These are phyloP conservation scores for Pseudococcus jackbeardsleyi DNA, from an alignment of 2,888 invertebrate species.

Conservation along the genomic window DNA sequence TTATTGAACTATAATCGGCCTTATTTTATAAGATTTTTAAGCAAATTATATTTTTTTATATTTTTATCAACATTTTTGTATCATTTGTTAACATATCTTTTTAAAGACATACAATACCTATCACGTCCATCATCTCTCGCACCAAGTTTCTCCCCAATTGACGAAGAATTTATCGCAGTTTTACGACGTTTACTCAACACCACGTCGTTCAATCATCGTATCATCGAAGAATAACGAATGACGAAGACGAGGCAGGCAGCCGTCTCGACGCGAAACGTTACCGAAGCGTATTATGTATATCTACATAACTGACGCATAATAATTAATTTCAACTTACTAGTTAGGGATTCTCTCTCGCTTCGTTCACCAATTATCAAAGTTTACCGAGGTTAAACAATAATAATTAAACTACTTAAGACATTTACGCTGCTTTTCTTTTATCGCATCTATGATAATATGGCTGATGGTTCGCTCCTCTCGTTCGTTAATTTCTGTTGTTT, in stretches of 20 bases:
- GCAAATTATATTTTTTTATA: too few relatives aligned
- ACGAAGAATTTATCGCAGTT: background rate
- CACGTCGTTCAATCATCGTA: background rate
- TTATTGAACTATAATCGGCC: too few relatives aligned
- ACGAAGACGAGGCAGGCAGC: background rate
- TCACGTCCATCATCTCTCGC: too few relatives aligned
- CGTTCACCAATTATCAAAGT: constrained; percentile 27
- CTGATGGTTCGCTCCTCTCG: too few relatives aligned
- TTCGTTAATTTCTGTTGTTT: too few relatives aligned
- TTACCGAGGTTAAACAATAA: constrained; percentile 24
- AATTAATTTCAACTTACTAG: constrained; percentile 1
- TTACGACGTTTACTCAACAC: background rate
- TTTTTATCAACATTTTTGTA: too few relatives aligned
- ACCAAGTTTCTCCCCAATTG: too few relatives aligned
- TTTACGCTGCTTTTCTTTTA: background rate
- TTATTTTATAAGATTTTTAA: too few relatives aligned
- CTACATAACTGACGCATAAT: constrained; percentile 21
- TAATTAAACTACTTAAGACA: constrained; percentile 20
- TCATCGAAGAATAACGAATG: background rate
- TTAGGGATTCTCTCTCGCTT: background rate
- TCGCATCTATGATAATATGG: background rate
- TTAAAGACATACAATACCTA: too few relatives aligned
- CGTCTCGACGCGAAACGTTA: background rate
- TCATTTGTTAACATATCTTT: too few relatives aligned
- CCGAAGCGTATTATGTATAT: constrained; percentile 30